A percentile compares a stretch with the other conserved stretches of the same genome.
Evolutionary conservation across 2,888 invertebrate species (phyloP).

Genomic region (Drosophila flavopinicola): DNA sequence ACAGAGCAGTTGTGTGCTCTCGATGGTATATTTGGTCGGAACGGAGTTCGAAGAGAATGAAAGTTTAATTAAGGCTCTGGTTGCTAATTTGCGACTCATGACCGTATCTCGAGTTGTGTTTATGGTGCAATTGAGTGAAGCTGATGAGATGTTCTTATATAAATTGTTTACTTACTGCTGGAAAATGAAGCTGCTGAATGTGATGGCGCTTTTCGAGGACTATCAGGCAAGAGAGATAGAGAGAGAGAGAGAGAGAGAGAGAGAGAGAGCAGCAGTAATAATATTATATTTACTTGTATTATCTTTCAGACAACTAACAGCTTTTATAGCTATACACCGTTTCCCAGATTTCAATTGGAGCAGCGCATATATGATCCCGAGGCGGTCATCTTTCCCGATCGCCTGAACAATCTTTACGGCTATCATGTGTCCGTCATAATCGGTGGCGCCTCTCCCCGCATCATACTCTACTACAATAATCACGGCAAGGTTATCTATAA

Average conservation of each 20-base stretch:
- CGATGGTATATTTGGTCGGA: constrained; percentile 59
- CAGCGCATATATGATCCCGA: constrained; percentile 14
- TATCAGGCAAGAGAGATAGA: constrained; percentile 53
- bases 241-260: too few relatives aligned
- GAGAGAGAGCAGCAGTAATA: too few relatives aligned
- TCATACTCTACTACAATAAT: constrained; percentile 59
- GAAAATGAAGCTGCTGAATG: constrained; percentile 70
- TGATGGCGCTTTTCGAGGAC: constrained; percentile 62
- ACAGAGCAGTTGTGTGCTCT: constrained; percentile 52
- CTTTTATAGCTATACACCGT: constrained; percentile 70
- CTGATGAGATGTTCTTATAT: constrained; percentile 30
- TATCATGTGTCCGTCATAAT: constrained; percentile 56
- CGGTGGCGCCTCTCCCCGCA: constrained; percentile 73
- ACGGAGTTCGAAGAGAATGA: constrained; percentile 40
- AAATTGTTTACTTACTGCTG: constrained; percentile 69
- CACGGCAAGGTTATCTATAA: constrained; percentile 46
- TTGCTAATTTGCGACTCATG: constrained; percentile 66
- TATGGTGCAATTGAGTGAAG: constrained; percentile 44
- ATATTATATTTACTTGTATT: background rate
- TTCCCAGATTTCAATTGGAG: constrained; percentile 70
- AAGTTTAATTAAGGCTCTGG: constrained; percentile 55
- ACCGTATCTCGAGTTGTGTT: constrained; percentile 70
- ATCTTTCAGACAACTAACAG: constrained; percentile 53
- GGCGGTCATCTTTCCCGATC: constrained; percentile 58
- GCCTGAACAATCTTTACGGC: constrained; percentile 64